Evolutionary conservation across 2,888 invertebrate species (phyloP).

Genomic region (Neoascia interrupta): DNA sequence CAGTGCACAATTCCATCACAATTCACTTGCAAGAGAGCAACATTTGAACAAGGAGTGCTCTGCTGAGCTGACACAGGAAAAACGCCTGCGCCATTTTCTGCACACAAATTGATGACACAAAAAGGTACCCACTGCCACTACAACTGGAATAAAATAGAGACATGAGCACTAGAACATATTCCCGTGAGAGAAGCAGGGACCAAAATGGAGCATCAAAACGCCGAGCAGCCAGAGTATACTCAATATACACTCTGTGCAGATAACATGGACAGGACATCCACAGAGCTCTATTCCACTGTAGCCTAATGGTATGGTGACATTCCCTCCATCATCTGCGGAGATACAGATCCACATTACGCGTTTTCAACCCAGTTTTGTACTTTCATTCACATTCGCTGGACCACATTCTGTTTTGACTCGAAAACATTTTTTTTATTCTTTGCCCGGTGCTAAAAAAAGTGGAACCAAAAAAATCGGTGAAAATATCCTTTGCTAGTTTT

Average conservation of each 20-base stretch:
- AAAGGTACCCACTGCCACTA: slow-evolving; percentile 11
- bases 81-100: slow-evolving; percentile 57
- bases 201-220: slow-evolving; percentile 2
- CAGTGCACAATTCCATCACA: slow-evolving; percentile 20
- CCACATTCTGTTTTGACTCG: slow-evolving; percentile 39
- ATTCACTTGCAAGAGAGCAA: background rate
- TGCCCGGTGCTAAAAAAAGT: slow-evolving; percentile 34
- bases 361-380: slow-evolving; percentile 66
- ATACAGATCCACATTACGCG: slow-evolving; percentile 57
- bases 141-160: slow-evolving; percentile 34
- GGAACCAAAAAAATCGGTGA: slow-evolving; percentile 1
- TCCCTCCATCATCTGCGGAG: slow-evolving; percentile 48
- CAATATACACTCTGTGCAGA: slow-evolving; percentile 57
- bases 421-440: slow-evolving; percentile 12
- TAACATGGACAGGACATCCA: slow-evolving; percentile 18
- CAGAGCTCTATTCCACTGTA: slow-evolving; percentile 30
- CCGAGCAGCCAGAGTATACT: background rate
- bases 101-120: slow-evolving; percentile 33
- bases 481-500: background rate
- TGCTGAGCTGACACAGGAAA: slow-evolving; percentile 8
- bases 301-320: slow-evolving; percentile 53
- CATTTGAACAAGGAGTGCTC: slow-evolving; percentile 48
- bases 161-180: slow-evolving; percentile 27
- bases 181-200: slow-evolving; percentile 44
- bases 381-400: slow-evolving; percentile 56